Evolutionary conservation across 2,113 vertebrate species (phyloP).

Genomic region (Pandion haliaetus): DNA sequence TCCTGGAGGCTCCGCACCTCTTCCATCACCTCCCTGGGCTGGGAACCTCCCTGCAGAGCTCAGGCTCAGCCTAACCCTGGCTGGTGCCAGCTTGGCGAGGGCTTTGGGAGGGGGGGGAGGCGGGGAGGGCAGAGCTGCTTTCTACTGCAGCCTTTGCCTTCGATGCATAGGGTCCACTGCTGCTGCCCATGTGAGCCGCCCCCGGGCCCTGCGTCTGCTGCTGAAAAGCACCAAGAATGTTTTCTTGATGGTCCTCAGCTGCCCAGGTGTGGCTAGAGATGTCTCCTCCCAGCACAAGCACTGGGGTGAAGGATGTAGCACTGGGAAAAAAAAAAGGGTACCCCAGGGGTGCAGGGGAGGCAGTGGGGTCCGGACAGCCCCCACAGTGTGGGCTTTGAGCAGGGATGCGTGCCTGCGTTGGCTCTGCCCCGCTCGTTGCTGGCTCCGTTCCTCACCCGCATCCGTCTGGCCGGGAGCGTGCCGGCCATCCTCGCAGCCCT

Average conservation of each 20-base stretch:
- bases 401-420: neutral
- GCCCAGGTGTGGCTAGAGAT: neutral
- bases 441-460: neutral
- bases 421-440: neutral
- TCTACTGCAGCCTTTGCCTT: neutral
- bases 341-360: too few species aligned
- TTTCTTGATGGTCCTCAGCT: neutral
- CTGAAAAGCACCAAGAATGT: neutral
- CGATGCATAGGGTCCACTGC: neutral
- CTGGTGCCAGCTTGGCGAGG: neutral
- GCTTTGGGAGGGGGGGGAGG: too few species aligned
- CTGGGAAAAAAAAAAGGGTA: neutral
- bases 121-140: too few species aligned
- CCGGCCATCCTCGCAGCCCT: neutral
- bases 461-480: too few species aligned
- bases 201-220: neutral
- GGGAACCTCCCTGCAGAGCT: neutral
- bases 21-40: neutral
- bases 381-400: neutral
- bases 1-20: neutral
- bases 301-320: neutral
- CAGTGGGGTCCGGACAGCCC: neutral
- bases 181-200: neutral
- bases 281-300: neutral
- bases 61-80: neutral